Base-by-base conservation (phyloP, 1,140 invertebrate species). In the Drosophila oshimai region DNA sequence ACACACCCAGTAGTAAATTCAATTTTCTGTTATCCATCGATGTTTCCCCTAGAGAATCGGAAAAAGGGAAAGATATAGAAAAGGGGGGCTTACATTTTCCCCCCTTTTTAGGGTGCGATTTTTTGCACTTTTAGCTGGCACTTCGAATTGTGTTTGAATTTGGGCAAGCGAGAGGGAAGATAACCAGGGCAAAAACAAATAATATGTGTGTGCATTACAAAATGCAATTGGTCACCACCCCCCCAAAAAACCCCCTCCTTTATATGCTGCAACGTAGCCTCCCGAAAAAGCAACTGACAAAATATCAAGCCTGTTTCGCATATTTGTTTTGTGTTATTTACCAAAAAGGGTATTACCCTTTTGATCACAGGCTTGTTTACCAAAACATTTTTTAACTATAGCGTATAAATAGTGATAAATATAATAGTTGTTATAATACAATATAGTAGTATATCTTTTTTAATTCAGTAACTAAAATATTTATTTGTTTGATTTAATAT, bases 101-200 rank as follows among this genome's bases (percentile, higher is more conserved):
- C 54, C 26, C 22, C 10, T 17, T 24, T 5, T 26, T n/a, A n/a
- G 49, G 36, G 78, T 83, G 78, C 51, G 62, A 81, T 83, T 81
- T 81, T 81, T 81, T 81, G 62, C 78, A 77, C 78, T 81, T 81
- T 83, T 68, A 46, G 68, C 68, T 60, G 74, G 64, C 76, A 79
- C 55, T 70, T 65, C 6, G 28, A 62, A 71, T 60, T 70, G 64
- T 37, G 45, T 42, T 34, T 28, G 36, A 45, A 50, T 17, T 39
- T 10, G 33, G 29, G 49, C 28, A 37, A 33, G 50, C 49, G 22
- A 31, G 31, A 31, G 41, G 39, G 46, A 34, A 18, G 17, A 36
- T 12, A 20, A 26, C 29, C 29, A 31, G 41, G 34, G 9, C 36
- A 31, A 69, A 67, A 73, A 57, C 74, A 83, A 70, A 83, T 84